phyloP scores from a whole-genome alignment of 2,888 invertebrate genomes.

The Lochmaea crataegi region DNA sequence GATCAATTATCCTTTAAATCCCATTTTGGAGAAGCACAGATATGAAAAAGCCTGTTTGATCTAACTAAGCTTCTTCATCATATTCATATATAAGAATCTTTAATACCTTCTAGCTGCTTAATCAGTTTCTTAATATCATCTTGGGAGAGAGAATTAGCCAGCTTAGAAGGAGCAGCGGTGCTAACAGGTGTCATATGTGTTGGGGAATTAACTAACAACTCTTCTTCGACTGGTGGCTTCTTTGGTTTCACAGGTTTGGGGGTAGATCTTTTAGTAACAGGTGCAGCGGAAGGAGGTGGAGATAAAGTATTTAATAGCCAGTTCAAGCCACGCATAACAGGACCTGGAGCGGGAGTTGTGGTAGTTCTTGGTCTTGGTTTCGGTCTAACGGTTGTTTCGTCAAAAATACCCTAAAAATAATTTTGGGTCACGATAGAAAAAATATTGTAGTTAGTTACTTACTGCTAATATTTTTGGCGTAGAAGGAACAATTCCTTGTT shows the following conservation, averaged over 20 bases:
- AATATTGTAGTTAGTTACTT: slow-evolving; percentile 28
- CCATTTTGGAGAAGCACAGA: too few species aligned
- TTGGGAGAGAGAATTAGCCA: slow-evolving; percentile 54
- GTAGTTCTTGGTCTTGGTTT: slow-evolving; percentile 57
- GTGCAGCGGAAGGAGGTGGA: slow-evolving; percentile 50
- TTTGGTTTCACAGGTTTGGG: slow-evolving; percentile 49
- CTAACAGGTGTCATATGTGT: slow-evolving; percentile 60
- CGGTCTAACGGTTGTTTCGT: slow-evolving; percentile 51
- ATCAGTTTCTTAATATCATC: slow-evolving; percentile 58
- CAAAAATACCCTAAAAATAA: slow-evolving; percentile 50
- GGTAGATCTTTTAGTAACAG: slow-evolving; percentile 38
- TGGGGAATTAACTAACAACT: slow-evolving; percentile 58
- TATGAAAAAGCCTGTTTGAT: too few species aligned
- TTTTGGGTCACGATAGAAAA: too few species aligned
- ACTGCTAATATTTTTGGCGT: slow-evolving; percentile 65
- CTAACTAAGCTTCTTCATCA: too few species aligned
- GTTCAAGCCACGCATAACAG: slow-evolving; percentile 61
- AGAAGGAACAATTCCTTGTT: slow-evolving; percentile 79
- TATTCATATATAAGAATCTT: background rate
- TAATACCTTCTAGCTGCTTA: slow-evolving; percentile 56
- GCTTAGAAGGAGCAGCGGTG: slow-evolving; percentile 52
- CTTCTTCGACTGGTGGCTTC: slow-evolving; percentile 48
- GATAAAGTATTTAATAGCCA: slow-evolving; percentile 63
- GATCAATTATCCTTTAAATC: too few species aligned
- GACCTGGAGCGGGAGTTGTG: slow-evolving; percentile 64